These are phyloP conservation scores for Oeneis ivallda DNA, from an alignment of 2,888 invertebrate species.

Conservation along the genomic window DNA sequence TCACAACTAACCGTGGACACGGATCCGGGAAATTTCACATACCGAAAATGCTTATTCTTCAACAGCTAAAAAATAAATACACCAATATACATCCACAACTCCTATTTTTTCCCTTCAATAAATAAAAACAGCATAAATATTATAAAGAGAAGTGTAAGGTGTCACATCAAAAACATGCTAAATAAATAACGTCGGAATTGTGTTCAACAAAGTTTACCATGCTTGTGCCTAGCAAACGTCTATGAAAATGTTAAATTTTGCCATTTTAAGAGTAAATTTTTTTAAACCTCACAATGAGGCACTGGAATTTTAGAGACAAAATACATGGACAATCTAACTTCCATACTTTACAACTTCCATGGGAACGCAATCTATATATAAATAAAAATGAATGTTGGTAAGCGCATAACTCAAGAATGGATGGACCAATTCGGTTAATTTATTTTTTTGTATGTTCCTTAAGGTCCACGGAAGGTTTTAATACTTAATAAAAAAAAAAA, in stretches of 20 bases:
- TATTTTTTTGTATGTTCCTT: too few species aligned
- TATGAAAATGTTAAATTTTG: not conserved
- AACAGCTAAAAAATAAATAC: conserved; percentile 80
- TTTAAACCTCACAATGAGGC: not conserved
- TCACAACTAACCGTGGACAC: conserved; percentile 77
- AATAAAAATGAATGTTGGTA: too few species aligned
- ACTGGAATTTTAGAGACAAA: not conserved
- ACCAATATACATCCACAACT: conserved; percentile 77
- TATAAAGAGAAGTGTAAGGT: conserved; percentile 15
- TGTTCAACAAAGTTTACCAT: conserved; percentile 25
- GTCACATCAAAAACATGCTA: conserved; percentile 21
- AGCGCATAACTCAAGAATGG: too few species aligned
- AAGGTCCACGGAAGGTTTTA: too few species aligned
- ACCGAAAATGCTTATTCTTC: conserved; percentile 82
- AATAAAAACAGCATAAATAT: conserved; percentile 34
- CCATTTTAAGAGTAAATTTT: not conserved
- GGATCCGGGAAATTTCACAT: conserved; percentile 81
- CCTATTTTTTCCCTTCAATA: conserved; percentile 39
- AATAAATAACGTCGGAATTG: conserved; percentile 16
- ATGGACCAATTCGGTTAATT: too few species aligned
- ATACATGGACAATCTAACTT: too few species aligned
- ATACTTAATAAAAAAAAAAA: too few species aligned
- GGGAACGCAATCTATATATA: too few species aligned
- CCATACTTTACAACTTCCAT: too few species aligned
- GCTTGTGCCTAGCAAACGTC: conserved; percentile 7